A percentile compares a stretch with the other conserved stretches of the same genome.
phyloP scores from a whole-genome alignment of 2,113 vertebrate genomes.

The Gavia stellata region DNA sequence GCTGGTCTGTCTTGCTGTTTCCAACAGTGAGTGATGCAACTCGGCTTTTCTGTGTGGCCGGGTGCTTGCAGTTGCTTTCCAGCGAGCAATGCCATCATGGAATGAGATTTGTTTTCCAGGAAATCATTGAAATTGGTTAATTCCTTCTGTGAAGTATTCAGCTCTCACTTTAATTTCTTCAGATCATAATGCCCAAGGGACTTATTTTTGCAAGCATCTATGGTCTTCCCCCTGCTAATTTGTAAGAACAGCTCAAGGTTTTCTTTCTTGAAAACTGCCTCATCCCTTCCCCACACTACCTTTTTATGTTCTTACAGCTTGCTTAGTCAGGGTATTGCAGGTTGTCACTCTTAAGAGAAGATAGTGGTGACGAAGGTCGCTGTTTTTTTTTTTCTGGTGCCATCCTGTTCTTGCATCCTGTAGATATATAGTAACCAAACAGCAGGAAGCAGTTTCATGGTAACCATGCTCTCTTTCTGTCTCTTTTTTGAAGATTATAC shows the following conservation, averaged over 20 bases:
- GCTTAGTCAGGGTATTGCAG: not conserved
- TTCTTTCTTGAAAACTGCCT: not conserved
- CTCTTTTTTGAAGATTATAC: not conserved
- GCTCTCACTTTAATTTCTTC: not conserved
- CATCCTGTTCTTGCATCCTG: slow-evolving; percentile 15
- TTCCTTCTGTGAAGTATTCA: not conserved
- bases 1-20: not conserved
- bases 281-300: not conserved
- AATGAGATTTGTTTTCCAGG: not conserved
- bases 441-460: slow-evolving; percentile 39
- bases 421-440: not conserved
- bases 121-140: not conserved
- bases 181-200: not conserved
- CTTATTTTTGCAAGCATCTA: not conserved
- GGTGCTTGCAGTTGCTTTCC: not conserved
- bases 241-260: not conserved
- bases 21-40: not conserved
- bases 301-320: not conserved
- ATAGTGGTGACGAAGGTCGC: not conserved
- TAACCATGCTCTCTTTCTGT: not conserved
- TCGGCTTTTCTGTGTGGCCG: not conserved
- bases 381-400: not conserved
- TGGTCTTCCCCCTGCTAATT: not conserved
- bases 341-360: not conserved
- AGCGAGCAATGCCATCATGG: not conserved